phyloP scores from a whole-genome alignment of 2,113 vertebrate species.

The Xiphophorus maculatus region DNA sequence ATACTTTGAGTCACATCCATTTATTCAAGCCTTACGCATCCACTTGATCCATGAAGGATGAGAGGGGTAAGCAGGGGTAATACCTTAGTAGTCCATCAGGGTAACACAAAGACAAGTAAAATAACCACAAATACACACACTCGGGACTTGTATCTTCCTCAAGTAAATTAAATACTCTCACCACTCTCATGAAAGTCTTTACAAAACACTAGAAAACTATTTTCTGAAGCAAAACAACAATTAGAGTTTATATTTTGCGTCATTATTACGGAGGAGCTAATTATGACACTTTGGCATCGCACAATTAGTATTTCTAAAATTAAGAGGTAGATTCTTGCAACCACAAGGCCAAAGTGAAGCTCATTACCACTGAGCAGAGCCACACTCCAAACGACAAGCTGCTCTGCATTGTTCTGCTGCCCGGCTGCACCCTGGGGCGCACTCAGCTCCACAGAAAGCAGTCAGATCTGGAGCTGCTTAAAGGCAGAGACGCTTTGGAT shows the following conservation, averaged over 20 bases:
- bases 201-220: background rate
- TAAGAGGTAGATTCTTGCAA: slow-evolving; percentile 7
- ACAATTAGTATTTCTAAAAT: background rate
- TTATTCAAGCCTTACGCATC: too few species aligned
- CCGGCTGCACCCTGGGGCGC: slow-evolving; percentile 51
- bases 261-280: background rate
- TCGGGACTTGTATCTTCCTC: too few species aligned
- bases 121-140: background rate
- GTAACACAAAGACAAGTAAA: background rate
- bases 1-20: too few species aligned
- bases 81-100: too few species aligned
- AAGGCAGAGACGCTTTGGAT: slow-evolving; percentile 34
- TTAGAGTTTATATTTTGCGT: background rate
- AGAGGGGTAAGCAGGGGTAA: too few species aligned
- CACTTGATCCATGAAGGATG: too few species aligned
- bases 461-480: slow-evolving; percentile 34
- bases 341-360: slow-evolving; percentile 42
- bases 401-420: slow-evolving; percentile 55
- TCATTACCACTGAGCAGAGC: slow-evolving; percentile 30
- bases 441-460: slow-evolving; percentile 44
- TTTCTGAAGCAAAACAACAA: background rate
- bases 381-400: slow-evolving; percentile 49
- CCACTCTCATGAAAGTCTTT: background rate
- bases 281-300: background rate
- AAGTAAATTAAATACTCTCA: background rate